Evolutionary conservation across 2,888 invertebrate genomes (phyloP), one percentile per base, ranked within the genome.

Genomic region (Dione vanillae): DNA sequence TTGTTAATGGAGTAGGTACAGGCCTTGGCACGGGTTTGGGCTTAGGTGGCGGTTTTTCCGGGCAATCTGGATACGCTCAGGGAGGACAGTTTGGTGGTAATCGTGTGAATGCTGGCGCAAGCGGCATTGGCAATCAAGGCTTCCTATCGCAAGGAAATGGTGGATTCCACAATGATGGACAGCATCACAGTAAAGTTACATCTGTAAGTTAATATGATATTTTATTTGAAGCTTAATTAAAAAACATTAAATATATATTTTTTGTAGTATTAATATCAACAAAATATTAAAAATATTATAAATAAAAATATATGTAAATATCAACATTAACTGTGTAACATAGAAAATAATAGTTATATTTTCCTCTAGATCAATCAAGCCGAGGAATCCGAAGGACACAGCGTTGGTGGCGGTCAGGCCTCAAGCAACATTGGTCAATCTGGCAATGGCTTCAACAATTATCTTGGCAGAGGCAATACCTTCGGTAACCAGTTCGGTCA

Each of bases 171-270:
- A 27, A 56, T 19, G 66, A 65, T 11, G 78, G 77, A 20, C 40
- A 75, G 8, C 67, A 76, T 7, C 75, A 77, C 41, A 71, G 68
- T 20, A 74, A 72, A 40, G 74, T 73, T 62, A 78, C 72, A n/a
- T 72, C 72, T 51, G 78, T 78, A 72, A 75, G 77, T 69, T 49
- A 12, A 41, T 11, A 35, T 54, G 52, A 19, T 27, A 47, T 12
- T 8, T 40, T 43, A 20, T 62, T 45, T 27, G 7, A 43, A 35
- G 10, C 10, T 14, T 8, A 0, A 35, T 35, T 35, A 54, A 8
- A 14, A 6, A n/a, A n/a, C n/a, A n/a, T n/a, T n/a, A n/a, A n/a
- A n/a, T n/a, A n/a, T n/a, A n/a, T n/a, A n/a, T n/a, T n/a, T n/a
- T n/a, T n/a, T n/a, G n/a, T n/a, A n/a, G n/a, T n/a, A n/a, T n/a